Base-by-base conservation (phyloP, 2,797 vertebrate genomes). In the Arrhamphus sclerolepis region DNA sequence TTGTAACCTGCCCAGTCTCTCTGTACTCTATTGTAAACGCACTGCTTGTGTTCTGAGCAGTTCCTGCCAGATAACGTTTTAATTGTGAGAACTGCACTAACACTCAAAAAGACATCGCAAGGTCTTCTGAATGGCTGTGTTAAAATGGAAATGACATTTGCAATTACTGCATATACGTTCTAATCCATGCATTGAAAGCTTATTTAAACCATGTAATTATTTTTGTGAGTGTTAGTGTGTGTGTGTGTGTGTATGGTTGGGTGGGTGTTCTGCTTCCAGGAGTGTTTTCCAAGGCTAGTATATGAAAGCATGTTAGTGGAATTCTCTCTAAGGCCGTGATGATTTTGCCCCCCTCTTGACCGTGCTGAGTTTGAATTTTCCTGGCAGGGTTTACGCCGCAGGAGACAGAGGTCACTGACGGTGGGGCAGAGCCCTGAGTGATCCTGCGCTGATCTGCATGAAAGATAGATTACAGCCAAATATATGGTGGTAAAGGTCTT, bases 321-420 rank as follows among this genome's bases (percentile, higher is more conserved):
- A 6, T 49, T 17, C 51, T 68, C 60, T 72, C 22, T 22, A 49
- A 78, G 17, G 44, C 51, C 73, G 55, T 56, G 48, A 70, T 65
- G 66, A 26, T 67, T 77, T 74, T 61, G 34, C 38, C 61, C 55
- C 48, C 43, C 58, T 62, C 48, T 56, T 70, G 62, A 74, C 46
- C 66, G 70, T 61, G 57, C 60, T 72, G 42, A 34, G 67, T 78
- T 64, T 54, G 64, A 78, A 80, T 79, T 77, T 54, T 52, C 34
- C 17, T 70, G 62, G 57, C 65, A 62, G 43, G 59, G 48, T 46
- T 72, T 59, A 53, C 48, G 18, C 73, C 57, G 53, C 69, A 48
- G 59, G 70, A 77, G 65, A 62, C 69, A 61, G 65, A 83, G 85
- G 83, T 90, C 87, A 86, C 80, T 78, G 80, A 75, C 82, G 75